These are phyloP conservation scores for Porites lutea DNA, from an alignment of 64 coral and sea anemone species.

Conservation along the genomic window DNA sequence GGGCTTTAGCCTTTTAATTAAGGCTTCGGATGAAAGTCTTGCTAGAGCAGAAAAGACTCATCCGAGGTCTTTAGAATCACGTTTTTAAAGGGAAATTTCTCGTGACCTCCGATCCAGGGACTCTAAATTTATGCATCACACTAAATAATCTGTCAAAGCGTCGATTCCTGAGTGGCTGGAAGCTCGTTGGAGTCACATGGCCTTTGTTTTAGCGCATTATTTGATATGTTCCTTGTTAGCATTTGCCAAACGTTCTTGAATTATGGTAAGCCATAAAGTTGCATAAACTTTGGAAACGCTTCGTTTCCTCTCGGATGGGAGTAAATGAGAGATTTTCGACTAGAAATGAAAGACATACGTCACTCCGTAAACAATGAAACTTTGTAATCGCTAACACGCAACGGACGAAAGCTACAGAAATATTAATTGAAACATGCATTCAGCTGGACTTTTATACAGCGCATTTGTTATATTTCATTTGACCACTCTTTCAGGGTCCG, in stretches of 20 bases:
- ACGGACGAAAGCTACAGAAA: neutral
- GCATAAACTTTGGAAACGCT: neutral
- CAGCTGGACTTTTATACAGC: neutral
- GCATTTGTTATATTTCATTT: neutral
- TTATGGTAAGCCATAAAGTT: neutral
- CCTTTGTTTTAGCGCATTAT: constrained; percentile 34
- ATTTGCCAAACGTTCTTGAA: neutral
- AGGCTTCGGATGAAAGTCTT: constrained; percentile 45
- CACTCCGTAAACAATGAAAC: constrained; percentile 58
- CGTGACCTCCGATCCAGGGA: constrained; percentile 56
- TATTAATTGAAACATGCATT: constrained; percentile 4
- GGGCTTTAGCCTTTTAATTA: constrained; percentile 23
- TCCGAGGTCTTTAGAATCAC: constrained; percentile 32
- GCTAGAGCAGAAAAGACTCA: constrained; percentile 22
- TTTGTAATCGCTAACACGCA: constrained; percentile 50
- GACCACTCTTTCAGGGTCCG: neutral
- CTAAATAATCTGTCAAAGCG: constrained; percentile 54
- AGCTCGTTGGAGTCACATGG: constrained; percentile 66
- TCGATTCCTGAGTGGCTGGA: constrained; percentile 53
- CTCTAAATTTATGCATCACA: constrained; percentile 53
- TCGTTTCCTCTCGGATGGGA: neutral
- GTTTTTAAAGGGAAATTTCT: neutral
- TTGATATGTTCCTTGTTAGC: constrained; percentile 29
- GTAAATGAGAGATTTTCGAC: constrained; percentile 30
- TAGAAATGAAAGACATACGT: constrained; percentile 40